Evolutionary conservation across 2,797 vertebrate genomes (phyloP), one percentile per base, ranked within the genome.

Genomic region (Paratrypauchen microcephalus): DNA sequence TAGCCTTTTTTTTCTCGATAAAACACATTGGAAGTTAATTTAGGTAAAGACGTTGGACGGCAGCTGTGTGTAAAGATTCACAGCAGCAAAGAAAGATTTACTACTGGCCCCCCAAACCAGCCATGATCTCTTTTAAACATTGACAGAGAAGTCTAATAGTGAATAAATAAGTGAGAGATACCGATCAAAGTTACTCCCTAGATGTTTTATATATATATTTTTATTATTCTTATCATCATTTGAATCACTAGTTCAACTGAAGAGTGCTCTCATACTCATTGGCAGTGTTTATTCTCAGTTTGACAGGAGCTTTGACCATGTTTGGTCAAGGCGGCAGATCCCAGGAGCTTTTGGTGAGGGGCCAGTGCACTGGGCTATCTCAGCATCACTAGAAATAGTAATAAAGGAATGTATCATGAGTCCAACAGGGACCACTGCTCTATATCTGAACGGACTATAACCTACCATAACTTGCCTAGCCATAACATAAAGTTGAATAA

Each of bases 271-370:
- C 52, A 28, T 76, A 75, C 65, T 75, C 76, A 60, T 72, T 19
- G 72, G 69, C 59, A 73, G 73, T 93, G 90, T 93, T 94, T 92
- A 91, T 90, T 82, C 87, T 91, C 80, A 75, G 83, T 86, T 88
- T 87, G 88, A 88, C 75, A 91, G 86, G 80, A 90, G 86, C 83
- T 75, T 83, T 91, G 86, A 75, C 93, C 91, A 92, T 94, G 87
- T 95, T 95, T 94, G 93, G 93, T 93, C 89, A 94, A 83, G 83
- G 71, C 86, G 12, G 82, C 85, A 68, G 83, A 87, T 92, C 88
- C 87, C 81, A 73, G 77, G 79, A 86, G 89, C 84, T 88, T 47
- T 86, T 87, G 81, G 77, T 88, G 77, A 86, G 83, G 71, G 72
- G 87, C 89, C 74, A 82, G 74, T 73, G 77, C 62, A 69, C 87